Conservation (phyloP, 2,113 vertebrate genomes). For the Megalops atlanticus region DNA sequence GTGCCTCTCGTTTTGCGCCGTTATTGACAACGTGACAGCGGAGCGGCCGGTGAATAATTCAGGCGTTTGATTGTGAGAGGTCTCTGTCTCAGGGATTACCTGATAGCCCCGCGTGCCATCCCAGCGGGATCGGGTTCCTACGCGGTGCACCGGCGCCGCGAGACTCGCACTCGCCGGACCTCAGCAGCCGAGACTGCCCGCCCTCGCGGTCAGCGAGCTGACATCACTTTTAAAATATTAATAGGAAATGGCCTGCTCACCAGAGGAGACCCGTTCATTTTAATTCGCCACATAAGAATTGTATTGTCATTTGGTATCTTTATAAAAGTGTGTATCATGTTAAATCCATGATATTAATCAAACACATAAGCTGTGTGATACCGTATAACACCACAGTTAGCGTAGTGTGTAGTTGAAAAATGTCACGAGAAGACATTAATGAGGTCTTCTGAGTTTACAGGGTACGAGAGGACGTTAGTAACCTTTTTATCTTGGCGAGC, state of each 20-base stretch:
- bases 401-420: neutral
- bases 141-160: neutral
- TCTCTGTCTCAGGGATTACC: neutral
- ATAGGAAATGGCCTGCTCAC: neutral
- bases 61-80: slow-evolving; percentile 18
- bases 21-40: neutral
- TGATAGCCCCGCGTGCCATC: slow-evolving; percentile 1
- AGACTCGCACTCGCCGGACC: neutral
- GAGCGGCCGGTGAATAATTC: slow-evolving; percentile 22
- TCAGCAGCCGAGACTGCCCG: neutral
- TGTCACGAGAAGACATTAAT: neutral
- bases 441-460: neutral
- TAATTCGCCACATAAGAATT: neutral
- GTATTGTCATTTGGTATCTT: neutral
- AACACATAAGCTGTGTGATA: neutral
- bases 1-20: neutral
- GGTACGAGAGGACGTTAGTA: neutral
- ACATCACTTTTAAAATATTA: slow-evolving; percentile 7
- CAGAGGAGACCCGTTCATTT: neutral
- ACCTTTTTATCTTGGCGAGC: neutral
- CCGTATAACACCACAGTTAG: too few species aligned
- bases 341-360: neutral
- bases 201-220: slow-evolving; percentile 9
- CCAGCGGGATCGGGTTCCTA: slow-evolving; percentile 12
- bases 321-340: neutral